Base-by-base conservation (phyloP, 2,888 invertebrate species). In the Nemapogon koenigi region DNA sequence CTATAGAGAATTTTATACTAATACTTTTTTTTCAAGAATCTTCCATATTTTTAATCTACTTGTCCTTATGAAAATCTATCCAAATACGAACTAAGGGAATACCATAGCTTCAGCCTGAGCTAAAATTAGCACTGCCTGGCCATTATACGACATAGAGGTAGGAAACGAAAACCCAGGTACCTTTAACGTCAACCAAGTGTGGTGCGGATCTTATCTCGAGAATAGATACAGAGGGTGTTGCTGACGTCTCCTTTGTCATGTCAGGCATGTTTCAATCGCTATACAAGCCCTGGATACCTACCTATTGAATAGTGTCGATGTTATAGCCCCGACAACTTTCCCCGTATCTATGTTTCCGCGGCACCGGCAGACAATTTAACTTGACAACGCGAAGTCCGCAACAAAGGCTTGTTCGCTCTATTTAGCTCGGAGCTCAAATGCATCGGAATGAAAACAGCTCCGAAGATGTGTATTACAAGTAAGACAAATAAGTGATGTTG, bases 321-420 rank as follows among this genome's bases (percentile, higher is more conserved):
- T 59, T 52, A 61, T 57, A 54, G 60, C 55, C 60, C 56, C 57
- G 50, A 57, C 67, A 75, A 76, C 70, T 76, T 73, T 66, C 59
- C 60, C 54, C 58, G 68, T 75, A 76, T 76, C 73, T 66, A 66
- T 71, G 70, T 67, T 73, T 70, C 65, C 72, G 75, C 35, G 69
- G 62, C 63, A 52, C 56, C 50, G 26, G 16, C 67, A 72, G 70
- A 76, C 75, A 73, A 73, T 75, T 73, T 70, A 76, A 73, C 76
- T 76, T 72, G 71, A 66, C 75, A 69, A 68, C 69, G 18, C 63
- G 61, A 63, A 59, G 58, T 60, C 53, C 46, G 50, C 54, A 68
- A 75, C 75, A 76, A 75, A 65, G 58, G 63, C 60, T 43, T 55
- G 55, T 50, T 59, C 58, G 72, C 62, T 68, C 71, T 62, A 70